phyloP scores from a whole-genome alignment of 1,140 invertebrate genomes.

The Watersipora subatra region DNA sequence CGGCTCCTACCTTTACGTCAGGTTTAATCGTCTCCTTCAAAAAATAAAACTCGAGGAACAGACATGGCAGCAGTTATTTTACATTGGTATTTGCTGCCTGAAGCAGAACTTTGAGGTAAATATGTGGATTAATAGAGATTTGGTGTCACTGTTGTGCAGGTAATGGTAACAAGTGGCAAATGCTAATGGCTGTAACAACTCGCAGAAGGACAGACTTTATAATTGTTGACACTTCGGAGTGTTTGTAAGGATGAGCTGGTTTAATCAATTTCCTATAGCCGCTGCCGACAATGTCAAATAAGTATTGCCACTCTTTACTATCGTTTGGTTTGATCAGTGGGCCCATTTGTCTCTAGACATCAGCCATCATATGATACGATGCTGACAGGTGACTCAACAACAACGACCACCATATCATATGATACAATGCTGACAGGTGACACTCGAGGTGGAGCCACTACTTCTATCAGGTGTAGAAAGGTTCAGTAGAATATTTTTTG shows the following conservation, averaged over 20 bases:
- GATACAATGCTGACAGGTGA: too few relatives aligned
- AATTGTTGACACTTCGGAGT: background rate
- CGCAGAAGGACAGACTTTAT: background rate
- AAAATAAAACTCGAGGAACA: conserved; percentile 74
- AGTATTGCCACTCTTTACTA: too few relatives aligned
- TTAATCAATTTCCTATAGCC: background rate
- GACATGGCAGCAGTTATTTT: conserved; percentile 76
- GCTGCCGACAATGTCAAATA: background rate
- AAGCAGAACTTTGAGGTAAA: conserved; percentile 63
- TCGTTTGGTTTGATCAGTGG: too few relatives aligned
- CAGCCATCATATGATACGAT: too few relatives aligned
- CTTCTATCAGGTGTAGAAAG: too few relatives aligned
- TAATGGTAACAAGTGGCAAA: background rate
- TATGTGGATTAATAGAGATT: too few relatives aligned
- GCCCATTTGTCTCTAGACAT: too few relatives aligned
- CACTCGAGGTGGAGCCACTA: too few relatives aligned
- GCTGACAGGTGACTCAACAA: too few relatives aligned
- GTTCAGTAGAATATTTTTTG: too few relatives aligned
- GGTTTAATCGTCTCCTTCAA: conserved; percentile 68
- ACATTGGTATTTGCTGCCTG: conserved; percentile 68
- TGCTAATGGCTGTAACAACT: background rate
- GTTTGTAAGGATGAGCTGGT: background rate
- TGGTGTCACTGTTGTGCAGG: background rate
- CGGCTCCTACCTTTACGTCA: conserved; percentile 76
- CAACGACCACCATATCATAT: too few relatives aligned